Conservation (phyloP, 2,888 invertebrate genomes). For the Lithophane ornitopus region DNA sequence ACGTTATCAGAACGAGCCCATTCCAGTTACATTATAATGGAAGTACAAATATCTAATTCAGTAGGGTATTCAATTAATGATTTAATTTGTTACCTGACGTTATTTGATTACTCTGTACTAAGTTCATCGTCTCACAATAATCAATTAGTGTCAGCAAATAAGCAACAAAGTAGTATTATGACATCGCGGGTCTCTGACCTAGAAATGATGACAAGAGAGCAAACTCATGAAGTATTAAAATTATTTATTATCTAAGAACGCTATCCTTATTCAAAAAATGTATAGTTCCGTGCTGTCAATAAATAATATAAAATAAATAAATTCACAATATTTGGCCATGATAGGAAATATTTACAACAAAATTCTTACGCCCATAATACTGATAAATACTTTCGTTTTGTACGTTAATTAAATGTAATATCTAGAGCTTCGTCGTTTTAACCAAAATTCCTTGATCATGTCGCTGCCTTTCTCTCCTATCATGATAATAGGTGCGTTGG, state of each 20-base stretch:
- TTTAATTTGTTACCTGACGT: neutral
- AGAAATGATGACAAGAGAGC: slow-evolving; percentile 40
- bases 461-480: slow-evolving; percentile 97
- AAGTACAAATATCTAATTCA: neutral
- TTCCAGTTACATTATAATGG: neutral
- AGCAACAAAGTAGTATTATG: slow-evolving; percentile 56
- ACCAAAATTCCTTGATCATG: slow-evolving; percentile 96
- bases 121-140: slow-evolving; percentile 47
- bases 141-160: slow-evolving; percentile 54
- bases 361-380: slow-evolving; percentile 64
- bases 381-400: slow-evolving; percentile 63
- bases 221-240: slow-evolving; percentile 32
- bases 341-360: slow-evolving; percentile 59
- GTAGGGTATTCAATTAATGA: neutral
- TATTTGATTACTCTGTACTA: slow-evolving; percentile 57
- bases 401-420: slow-evolving; percentile 78
- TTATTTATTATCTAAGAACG: slow-evolving; percentile 49
- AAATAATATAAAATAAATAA: slow-evolving; percentile 46
- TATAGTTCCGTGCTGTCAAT: slow-evolving; percentile 32
- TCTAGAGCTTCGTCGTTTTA: slow-evolving; percentile 89
- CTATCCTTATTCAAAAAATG: slow-evolving; percentile 35
- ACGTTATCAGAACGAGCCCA: neutral
- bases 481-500: slow-evolving; percentile 97
- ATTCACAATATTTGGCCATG: slow-evolving; percentile 6
- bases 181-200: slow-evolving; percentile 60